These are phyloP conservation scores for Perizoma affinitatum DNA, from an alignment of 2,888 invertebrate species.

Conservation along the genomic window DNA sequence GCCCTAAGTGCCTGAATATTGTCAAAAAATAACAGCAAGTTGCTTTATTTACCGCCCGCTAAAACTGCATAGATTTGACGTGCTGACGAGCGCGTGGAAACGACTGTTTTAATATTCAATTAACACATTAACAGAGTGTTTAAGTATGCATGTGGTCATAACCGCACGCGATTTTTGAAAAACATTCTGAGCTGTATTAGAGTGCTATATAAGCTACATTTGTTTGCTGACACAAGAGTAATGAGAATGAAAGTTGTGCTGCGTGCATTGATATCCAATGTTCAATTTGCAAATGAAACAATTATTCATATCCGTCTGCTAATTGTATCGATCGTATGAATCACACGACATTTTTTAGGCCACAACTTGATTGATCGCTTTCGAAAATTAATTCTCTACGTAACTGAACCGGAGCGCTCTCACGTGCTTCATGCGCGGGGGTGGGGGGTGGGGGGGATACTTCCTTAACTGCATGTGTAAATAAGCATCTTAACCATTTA, in stretches of 20 bases:
- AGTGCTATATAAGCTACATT: slow-evolving; percentile 13
- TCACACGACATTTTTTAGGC: neutral
- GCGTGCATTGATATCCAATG: slow-evolving; percentile 56
- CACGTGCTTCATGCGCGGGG: no score
- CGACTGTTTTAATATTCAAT: slow-evolving; percentile 57
- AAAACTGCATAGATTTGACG: slow-evolving; percentile 39
- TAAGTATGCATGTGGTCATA: slow-evolving; percentile 44
- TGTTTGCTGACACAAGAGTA: slow-evolving; percentile 30
- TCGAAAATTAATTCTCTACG: neutral
- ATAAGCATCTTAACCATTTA: no score
- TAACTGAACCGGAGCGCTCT: no score
- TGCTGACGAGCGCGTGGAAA: slow-evolving; percentile 43
- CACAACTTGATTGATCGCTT: slow-evolving; percentile 2
- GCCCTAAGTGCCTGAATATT: slow-evolving; percentile 6
- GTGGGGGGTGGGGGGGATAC: no score
- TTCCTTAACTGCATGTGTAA: no score
- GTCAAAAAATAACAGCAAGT: slow-evolving; percentile 12
- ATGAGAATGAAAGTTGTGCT: slow-evolving; percentile 67
- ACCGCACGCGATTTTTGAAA: slow-evolving; percentile 24
- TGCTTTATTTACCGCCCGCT: slow-evolving; percentile 20
- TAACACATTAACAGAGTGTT: slow-evolving; percentile 48
- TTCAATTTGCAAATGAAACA: slow-evolving; percentile 60
- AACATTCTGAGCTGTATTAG: slow-evolving; percentile 14
- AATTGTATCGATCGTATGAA: slow-evolving; percentile 22
- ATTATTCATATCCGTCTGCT: slow-evolving; percentile 47